Evolutionary conservation across 37 sponge, comb jelly and placozoan species (phyloP), one percentile per base, ranked within the genome.

Genomic region (Crambe crambe): DNA sequence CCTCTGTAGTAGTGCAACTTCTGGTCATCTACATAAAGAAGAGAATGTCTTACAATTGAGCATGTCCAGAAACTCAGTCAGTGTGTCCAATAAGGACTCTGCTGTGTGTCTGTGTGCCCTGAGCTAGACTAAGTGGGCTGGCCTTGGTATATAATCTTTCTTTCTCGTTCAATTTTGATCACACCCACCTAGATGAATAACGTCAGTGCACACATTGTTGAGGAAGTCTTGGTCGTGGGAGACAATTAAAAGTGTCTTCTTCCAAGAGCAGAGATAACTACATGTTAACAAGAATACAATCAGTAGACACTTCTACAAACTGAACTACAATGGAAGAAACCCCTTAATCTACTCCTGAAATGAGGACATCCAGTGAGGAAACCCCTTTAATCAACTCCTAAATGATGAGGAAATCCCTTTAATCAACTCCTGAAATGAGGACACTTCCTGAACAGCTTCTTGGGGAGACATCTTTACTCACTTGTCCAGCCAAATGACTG

Each of bases 191-290:
- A 98, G 78, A 47, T 98, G 99, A 25, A 98, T 92, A 51, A 98
- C 81, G 54, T 98, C 99, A 26, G 96, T 96, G 68, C 99, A 98
- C 40, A 98, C 99, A 56, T 93, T 83, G 73, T 98, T 86, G 68
- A 98, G 87, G 80, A 98, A 98, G 76, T 93, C 92, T 68, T 98
- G 99, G 91, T 98, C 96, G 76, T 98, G 99, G 31, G 99, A 98
- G 15, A 98, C 99, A 2, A 98, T 77, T 17, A 98, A 79, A 0
- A 98, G 86, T 0, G 99, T 98, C 85, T 98, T 98, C 92, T 98
- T 98, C 99, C 99, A 98, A 21, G 71, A 68, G 83, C 94, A 96
- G 21, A 98, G 89, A 59, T 98, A 98, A 81, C 95, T 94, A 37
- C 8, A 75, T 62, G 63, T 27, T n/a, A n/a, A n/a, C n/a, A n/a